phyloP scores from a whole-genome alignment of 2,888 invertebrate genomes.

The Agrotis exclamationis region DNA sequence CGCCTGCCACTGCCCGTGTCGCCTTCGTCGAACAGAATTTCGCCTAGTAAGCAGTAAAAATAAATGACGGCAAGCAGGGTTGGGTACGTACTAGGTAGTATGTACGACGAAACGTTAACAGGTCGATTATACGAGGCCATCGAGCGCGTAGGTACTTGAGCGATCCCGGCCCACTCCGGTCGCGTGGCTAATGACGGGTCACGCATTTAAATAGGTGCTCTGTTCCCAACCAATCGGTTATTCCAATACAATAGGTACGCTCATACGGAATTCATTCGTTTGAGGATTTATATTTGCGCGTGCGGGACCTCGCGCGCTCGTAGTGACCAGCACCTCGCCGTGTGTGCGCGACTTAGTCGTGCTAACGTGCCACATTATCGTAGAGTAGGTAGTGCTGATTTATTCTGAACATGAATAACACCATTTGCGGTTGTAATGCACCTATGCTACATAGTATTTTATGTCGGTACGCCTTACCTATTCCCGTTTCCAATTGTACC shows the following conservation, averaged over 20 bases:
- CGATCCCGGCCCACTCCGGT: slow-evolving; percentile 75
- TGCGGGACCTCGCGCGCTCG: slow-evolving; percentile 8
- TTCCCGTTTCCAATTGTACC: slow-evolving; percentile 71
- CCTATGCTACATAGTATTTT: slow-evolving; percentile 74
- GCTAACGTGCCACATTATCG: slow-evolving; percentile 50
- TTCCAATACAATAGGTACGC: slow-evolving; percentile 74
- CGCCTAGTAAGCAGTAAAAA: slow-evolving; percentile 79
- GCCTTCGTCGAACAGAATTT: slow-evolving; percentile 69
- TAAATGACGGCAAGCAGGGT: slow-evolving; percentile 79
- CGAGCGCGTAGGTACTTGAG: slow-evolving; percentile 77
- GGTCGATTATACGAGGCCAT: slow-evolving; percentile 88
- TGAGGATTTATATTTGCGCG: slow-evolving; percentile 65
- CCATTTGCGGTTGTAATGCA: slow-evolving; percentile 71
- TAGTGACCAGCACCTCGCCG: not conserved
- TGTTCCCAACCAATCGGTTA: slow-evolving; percentile 79
- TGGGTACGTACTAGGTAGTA: slow-evolving; percentile 64
- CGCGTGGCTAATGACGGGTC: slow-evolving; percentile 87
- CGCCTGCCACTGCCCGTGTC: slow-evolving; percentile 37
- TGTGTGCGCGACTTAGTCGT: slow-evolving; percentile 37
- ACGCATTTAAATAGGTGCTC: slow-evolving; percentile 89
- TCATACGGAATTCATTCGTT: slow-evolving; percentile 77
- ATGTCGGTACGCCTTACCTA: slow-evolving; percentile 69
- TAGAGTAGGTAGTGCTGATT: slow-evolving; percentile 64
- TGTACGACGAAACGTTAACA: slow-evolving; percentile 83
- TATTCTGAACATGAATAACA: slow-evolving; percentile 76